Percentiles rank a stretch among this genome's conserved stretches.
phyloP scores from a whole-genome alignment of 2,888 invertebrate species.

The Meiosimyza decipiens region DNA sequence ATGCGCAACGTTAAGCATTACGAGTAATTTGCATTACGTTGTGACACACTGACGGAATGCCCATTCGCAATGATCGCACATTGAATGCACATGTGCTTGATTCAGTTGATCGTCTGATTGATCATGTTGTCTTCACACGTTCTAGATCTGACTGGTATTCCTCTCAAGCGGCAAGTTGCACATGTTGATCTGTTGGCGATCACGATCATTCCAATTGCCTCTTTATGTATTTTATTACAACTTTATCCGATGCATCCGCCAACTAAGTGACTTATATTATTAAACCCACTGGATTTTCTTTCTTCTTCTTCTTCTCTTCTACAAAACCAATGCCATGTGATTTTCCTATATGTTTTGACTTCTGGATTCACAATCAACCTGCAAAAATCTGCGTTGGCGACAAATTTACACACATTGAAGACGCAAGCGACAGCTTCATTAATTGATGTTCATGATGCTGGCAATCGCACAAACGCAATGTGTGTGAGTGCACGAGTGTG shows the following conservation, averaged over 20 bases:
- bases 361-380: constrained; percentile 16
- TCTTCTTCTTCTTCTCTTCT: neutral
- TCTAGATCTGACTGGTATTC: constrained; percentile 2
- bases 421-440: constrained; percentile 60
- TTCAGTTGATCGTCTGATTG: neutral
- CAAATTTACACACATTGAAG: constrained; percentile 58
- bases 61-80: too few relatives aligned
- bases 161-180: neutral
- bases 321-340: neutral
- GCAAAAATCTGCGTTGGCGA: constrained; percentile 52
- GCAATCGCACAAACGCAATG: constrained; percentile 26
- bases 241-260: too few relatives aligned
- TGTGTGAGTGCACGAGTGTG: constrained; percentile 1
- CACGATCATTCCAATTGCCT: constrained; percentile 4
- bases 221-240: too few relatives aligned
- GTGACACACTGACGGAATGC: too few relatives aligned
- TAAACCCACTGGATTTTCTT: too few relatives aligned
- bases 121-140: constrained; percentile 5
- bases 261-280: too few relatives aligned
- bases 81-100: too few relatives aligned
- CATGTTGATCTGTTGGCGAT: constrained; percentile 9
- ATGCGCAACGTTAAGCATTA: constrained; percentile 2
- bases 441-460: constrained; percentile 59
- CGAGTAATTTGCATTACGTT: too few relatives aligned
- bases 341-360: constrained; percentile 14